These are phyloP conservation scores for Platalea minor DNA, from an alignment of 2,797 vertebrate genomes.

Conservation along the genomic window DNA sequence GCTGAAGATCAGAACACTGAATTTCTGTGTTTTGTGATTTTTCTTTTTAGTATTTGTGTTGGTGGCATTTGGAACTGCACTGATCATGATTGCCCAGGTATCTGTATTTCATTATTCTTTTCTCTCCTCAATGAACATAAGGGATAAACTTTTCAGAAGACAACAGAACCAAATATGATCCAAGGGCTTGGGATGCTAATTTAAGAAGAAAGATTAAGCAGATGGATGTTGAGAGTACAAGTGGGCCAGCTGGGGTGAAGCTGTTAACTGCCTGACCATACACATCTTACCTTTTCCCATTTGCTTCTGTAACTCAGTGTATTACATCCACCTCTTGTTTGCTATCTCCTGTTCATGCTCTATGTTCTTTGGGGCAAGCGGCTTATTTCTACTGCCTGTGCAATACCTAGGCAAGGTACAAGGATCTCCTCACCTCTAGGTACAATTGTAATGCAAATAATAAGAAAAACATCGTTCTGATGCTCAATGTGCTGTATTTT, in stretches of 20 bases:
- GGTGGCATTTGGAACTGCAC: slow-evolving; percentile 98
- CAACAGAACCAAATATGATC: not conserved
- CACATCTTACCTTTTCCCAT: not conserved
- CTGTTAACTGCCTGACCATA: not conserved
- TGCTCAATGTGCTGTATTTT: not conserved
- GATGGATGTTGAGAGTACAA: not conserved
- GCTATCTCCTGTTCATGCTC: not conserved
- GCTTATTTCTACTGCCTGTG: not conserved
- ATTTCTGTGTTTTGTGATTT: slow-evolving; percentile 22
- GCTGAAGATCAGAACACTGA: not conserved
- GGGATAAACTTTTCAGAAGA: not conserved
- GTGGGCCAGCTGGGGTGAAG: not conserved
- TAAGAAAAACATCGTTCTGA: not conserved
- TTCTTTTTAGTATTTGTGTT: slow-evolving; percentile 83
- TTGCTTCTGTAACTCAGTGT: not conserved
- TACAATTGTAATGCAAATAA: not conserved
- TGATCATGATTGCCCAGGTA: slow-evolving; percentile 91
- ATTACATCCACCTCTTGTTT: not conserved
- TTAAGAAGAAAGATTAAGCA: not conserved
- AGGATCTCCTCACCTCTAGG: not conserved
- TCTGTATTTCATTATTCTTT: not conserved
- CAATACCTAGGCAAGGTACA: not conserved
- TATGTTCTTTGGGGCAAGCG: not conserved
- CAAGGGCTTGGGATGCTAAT: not conserved
- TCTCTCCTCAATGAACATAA: not conserved